Evolutionary conservation across 2,888 invertebrate species (phyloP).

Genomic region (Apamea crenata): DNA sequence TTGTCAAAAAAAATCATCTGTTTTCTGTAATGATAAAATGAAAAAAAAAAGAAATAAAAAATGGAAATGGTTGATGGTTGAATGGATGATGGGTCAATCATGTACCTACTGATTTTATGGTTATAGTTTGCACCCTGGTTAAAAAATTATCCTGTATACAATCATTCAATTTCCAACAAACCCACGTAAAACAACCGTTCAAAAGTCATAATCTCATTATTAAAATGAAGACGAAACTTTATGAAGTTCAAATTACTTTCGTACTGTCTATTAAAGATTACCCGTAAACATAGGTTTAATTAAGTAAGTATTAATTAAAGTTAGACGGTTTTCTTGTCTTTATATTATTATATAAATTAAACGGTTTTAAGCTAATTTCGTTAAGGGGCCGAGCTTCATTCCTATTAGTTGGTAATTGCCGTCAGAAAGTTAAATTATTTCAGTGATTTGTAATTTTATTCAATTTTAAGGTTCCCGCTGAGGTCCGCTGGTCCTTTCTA

Average conservation of each 20-base stretch:
- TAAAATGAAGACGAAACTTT: conserved; percentile 32
- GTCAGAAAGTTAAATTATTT: conserved; percentile 63
- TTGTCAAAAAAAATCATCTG: too few relatives aligned
- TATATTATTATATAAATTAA: conserved; percentile 46
- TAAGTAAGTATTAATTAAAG: conserved; percentile 62
- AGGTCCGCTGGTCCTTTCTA: conserved; percentile 19
- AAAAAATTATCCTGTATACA: background rate
- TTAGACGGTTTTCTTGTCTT: conserved; percentile 47
- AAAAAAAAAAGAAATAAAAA: too few relatives aligned
- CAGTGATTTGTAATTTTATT: conserved; percentile 57
- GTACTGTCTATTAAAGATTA: conserved; percentile 39
- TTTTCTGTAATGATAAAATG: too few relatives aligned
- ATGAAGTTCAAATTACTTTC: conserved; percentile 43
- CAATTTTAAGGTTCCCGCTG: conserved; percentile 39
- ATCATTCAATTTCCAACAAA: conserved; percentile 7
- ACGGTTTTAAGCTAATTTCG: conserved; percentile 49
- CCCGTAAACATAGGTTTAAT: conserved; percentile 42
- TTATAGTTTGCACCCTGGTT: too few relatives aligned
- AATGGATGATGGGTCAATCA: too few relatives aligned
- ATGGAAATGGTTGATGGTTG: too few relatives aligned
- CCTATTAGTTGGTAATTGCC: conserved; percentile 62
- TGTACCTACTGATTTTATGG: too few relatives aligned
- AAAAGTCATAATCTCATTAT: conserved; percentile 30
- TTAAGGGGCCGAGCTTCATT: conserved; percentile 50
- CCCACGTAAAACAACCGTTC: conserved; percentile 5